These are phyloP conservation scores for Euura saliciscinereae DNA, from an alignment of 1,140 invertebrate species.

Conservation along the genomic window DNA sequence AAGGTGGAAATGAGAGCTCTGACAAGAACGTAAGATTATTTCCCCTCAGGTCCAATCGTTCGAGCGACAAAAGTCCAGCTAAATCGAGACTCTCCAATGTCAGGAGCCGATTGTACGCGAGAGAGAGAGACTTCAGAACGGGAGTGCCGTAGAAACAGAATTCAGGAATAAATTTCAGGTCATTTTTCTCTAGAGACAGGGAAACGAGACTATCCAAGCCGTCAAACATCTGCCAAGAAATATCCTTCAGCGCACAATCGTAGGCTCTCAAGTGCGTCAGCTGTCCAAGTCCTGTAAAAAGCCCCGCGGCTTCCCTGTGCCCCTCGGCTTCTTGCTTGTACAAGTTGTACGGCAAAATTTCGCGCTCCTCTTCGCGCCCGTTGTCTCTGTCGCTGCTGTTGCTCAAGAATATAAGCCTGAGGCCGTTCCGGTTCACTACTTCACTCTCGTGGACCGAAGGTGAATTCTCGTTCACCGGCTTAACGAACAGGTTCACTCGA, in stretches of 20 bases:
- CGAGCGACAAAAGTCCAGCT: conserved; percentile 68
- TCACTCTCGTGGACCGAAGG: conserved; percentile 44
- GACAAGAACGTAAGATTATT: conserved; percentile 73
- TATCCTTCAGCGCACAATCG: conserved; percentile 64
- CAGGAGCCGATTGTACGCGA: conserved; percentile 68
- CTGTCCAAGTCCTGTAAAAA: conserved; percentile 63
- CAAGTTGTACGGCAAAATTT: conserved; percentile 69
- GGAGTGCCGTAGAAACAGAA: conserved; percentile 73
- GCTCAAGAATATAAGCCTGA: conserved; percentile 51
- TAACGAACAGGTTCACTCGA: conserved; percentile 48
- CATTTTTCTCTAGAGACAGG: conserved; percentile 68
- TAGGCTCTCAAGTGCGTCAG: conserved; percentile 65
- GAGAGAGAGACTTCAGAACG: conserved; percentile 66
- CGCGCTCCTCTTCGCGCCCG: conserved; percentile 48
- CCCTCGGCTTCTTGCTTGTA: conserved; percentile 64
- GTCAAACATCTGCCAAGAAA: conserved; percentile 75
- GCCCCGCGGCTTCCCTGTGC: conserved; percentile 46
- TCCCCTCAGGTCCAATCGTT: conserved; percentile 67
- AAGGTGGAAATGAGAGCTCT: conserved; percentile 72
- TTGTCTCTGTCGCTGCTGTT: conserved; percentile 42
- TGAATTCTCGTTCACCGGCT: conserved; percentile 44
- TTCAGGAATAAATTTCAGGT: conserved; percentile 67
- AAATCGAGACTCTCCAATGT: conserved; percentile 70
- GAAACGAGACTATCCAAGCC: conserved; percentile 65
- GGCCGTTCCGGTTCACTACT: conserved; percentile 37